These are phyloP conservation scores for Tigriopus californicus DNA, from an alignment of 2,888 invertebrate species.

Conservation along the genomic window DNA sequence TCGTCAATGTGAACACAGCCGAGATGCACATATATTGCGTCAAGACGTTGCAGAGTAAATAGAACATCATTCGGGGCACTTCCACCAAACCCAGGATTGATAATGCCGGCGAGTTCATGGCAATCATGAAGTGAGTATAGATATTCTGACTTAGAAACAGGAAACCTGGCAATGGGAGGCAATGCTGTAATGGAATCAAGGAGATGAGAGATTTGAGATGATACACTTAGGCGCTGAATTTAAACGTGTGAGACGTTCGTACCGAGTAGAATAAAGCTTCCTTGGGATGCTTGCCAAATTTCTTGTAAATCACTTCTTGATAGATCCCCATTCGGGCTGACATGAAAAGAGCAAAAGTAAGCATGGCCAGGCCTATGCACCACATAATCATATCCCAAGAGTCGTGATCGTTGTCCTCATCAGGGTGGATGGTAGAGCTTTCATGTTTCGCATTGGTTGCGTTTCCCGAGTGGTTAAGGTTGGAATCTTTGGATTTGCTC, in stretches of 20 bases:
- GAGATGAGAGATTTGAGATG: neutral
- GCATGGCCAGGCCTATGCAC: conserved; percentile 44
- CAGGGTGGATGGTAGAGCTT: no score
- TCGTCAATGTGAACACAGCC: conserved; percentile 80
- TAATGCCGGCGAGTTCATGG: conserved; percentile 40
- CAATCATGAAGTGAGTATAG: conserved; percentile 49
- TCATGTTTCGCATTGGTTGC: no score
- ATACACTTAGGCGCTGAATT: no score
- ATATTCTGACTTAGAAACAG: conserved; percentile 57
- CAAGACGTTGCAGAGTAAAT: conserved; percentile 56
- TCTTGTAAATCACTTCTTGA: conserved; percentile 64
- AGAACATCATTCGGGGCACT: conserved; percentile 33
- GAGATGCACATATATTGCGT: conserved; percentile 90
- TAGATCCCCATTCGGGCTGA: conserved; percentile 75
- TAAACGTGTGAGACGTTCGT: no score
- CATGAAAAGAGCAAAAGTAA: conserved; percentile 70
- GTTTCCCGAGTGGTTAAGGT: no score
- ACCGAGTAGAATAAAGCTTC: conserved; percentile 70
- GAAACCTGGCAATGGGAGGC: conserved; percentile 75
- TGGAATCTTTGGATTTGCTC: no score
- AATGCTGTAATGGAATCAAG: conserved; percentile 42
- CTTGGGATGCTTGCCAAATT: conserved; percentile 74
- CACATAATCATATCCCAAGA: neutral
- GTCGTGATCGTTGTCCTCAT: no score
- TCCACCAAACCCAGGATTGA: conserved; percentile 29